Conservation (phyloP, 2,888 invertebrate species). For the Chrysina gloriosa region DNA sequence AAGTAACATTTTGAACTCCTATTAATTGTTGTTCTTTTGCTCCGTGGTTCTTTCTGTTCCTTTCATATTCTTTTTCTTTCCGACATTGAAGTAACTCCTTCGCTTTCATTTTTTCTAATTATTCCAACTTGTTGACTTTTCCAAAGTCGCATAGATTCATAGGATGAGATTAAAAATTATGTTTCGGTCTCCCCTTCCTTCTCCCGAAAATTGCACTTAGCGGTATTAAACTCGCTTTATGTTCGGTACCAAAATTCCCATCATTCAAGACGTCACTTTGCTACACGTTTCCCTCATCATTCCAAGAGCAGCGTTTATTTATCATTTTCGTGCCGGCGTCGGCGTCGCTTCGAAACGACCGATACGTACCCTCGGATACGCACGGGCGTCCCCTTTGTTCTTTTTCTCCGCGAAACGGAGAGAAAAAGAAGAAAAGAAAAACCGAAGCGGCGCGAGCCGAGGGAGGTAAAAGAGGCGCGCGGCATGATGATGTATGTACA, state of each 20-base stretch:
- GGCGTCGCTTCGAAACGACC: neutral
- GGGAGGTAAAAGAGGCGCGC: conserved; percentile 12
- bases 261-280: conserved; percentile 6
- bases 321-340: conserved; percentile 9
- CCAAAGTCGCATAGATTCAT: too few relatives aligned
- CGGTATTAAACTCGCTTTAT: conserved; percentile 8
- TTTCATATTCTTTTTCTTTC: too few relatives aligned
- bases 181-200: too few relatives aligned
- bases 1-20: too few relatives aligned
- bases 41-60: too few relatives aligned
- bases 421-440: neutral
- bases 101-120: too few relatives aligned
- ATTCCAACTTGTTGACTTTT: too few relatives aligned
- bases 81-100: too few relatives aligned
- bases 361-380: neutral
- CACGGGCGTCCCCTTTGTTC: neutral
- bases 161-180: too few relatives aligned
- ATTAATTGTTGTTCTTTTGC: too few relatives aligned
- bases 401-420: too few relatives aligned
- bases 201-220: conserved; percentile 15
- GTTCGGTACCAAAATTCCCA: conserved; percentile 18
- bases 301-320: conserved; percentile 30
- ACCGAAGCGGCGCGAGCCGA: neutral
- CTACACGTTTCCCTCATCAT: conserved; percentile 14
- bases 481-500: conserved; percentile 12